Percentiles rank a stretch among this genome's conserved stretches.
Conservation (phyloP, 1,140 invertebrate species). For the Melanaphis sacchari region DNA sequence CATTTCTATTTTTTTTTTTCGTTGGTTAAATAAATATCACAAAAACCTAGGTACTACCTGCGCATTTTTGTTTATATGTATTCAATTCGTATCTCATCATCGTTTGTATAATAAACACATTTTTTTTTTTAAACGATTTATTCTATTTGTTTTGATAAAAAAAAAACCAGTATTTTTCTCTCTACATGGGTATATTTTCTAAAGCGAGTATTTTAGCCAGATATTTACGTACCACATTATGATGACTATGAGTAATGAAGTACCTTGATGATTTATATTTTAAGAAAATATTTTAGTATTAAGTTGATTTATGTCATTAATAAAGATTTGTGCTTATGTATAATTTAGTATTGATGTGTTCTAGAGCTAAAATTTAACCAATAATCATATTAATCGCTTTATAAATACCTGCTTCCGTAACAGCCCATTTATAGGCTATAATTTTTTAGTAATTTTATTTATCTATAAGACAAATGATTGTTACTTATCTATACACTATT, state of each 20-base stretch:
- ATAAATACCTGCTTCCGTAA: not conserved
- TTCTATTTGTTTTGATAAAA: not conserved
- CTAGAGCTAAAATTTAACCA: not conserved
- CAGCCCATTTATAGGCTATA: not conserved
- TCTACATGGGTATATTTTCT: not conserved
- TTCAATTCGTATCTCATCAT: not conserved
- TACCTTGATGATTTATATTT: not conserved
- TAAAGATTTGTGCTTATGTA: not conserved
- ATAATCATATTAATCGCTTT: not conserved
- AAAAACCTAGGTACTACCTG: not conserved
- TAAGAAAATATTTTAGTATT: not conserved
- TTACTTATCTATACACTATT: too few species aligned
- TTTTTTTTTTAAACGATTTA: not conserved
- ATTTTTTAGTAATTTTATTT: not conserved
- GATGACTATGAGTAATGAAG: not conserved
- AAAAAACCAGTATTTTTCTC: not conserved
- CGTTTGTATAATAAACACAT: not conserved
- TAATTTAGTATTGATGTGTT: not conserved
- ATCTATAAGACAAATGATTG: not conserved
- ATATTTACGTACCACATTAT: not conserved
- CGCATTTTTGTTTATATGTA: not conserved
- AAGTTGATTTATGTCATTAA: not conserved
- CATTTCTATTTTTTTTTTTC: not conserved
- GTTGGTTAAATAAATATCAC: not conserved
- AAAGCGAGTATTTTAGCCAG: not conserved